Conservation (phyloP, 2,113 vertebrate genomes). For the Ctenomys sociabilis region DNA sequence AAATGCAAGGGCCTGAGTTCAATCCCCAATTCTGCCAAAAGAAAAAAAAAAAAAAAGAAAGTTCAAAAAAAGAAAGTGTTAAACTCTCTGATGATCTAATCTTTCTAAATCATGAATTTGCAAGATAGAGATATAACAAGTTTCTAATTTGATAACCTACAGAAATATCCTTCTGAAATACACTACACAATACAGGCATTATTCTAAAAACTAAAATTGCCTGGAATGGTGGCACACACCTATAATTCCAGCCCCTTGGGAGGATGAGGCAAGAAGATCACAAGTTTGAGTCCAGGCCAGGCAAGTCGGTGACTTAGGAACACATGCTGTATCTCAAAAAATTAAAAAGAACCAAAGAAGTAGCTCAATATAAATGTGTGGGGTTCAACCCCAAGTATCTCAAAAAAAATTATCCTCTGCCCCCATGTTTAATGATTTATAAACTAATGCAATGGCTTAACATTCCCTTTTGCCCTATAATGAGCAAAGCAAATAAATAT, state of each 20-base stretch:
- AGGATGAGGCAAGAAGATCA: neutral
- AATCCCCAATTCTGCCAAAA: too few species aligned
- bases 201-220: neutral
- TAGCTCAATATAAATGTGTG: neutral
- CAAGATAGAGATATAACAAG: neutral
- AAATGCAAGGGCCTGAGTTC: too few species aligned
- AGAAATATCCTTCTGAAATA: conserved; percentile 43
- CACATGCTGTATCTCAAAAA: neutral
- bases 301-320: neutral
- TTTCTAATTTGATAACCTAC: neutral
- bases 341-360: neutral
- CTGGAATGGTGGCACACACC: neutral
- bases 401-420: neutral
- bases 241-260: neutral
- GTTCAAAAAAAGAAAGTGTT: too few species aligned
- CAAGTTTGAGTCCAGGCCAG: neutral
- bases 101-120: neutral
- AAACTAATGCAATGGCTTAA: conserved; percentile 14
- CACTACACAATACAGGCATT: neutral
- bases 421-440: neutral
- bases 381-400: neutral
- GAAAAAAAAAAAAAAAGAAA: too few species aligned
- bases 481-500: conserved; percentile 21
- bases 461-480: neutral
- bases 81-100: conserved; percentile 26